A percentile compares a stretch with the other conserved stretches of the same genome.
Conservation (phyloP, 2,888 invertebrate genomes). For the Leptopilina drosophilae region DNA sequence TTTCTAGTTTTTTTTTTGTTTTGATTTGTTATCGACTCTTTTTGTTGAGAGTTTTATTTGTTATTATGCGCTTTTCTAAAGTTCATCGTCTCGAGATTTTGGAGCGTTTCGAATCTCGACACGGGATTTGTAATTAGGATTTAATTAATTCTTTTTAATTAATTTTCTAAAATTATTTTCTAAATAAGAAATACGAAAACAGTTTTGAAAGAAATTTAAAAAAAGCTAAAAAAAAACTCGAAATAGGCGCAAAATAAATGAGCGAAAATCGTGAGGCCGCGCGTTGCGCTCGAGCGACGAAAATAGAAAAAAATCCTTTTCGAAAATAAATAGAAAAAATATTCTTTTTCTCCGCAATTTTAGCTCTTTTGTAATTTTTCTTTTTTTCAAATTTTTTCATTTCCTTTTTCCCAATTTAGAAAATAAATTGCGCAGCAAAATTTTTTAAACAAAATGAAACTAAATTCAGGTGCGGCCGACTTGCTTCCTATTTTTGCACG, state of each 20-base stretch:
- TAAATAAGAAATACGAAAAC: too few species aligned
- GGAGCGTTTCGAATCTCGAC: slow-evolving; percentile 10
- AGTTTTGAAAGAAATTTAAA: too few species aligned
- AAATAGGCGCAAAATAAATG: not conserved
- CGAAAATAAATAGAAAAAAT: too few species aligned
- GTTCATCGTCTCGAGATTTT: slow-evolving; percentile 21
- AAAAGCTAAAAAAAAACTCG: not conserved
- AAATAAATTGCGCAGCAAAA: too few species aligned
- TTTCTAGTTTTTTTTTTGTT: slow-evolving; percentile 22
- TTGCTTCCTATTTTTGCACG: slow-evolving; percentile 27
- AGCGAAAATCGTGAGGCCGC: not conserved
- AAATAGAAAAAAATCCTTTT: too few species aligned
- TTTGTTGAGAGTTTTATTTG: slow-evolving; percentile 10
- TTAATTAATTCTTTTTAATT: too few species aligned
- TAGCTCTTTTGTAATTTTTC: too few species aligned
- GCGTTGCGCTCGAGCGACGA: not conserved
- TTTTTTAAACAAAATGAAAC: slow-evolving; percentile 18
- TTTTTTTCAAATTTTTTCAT: too few species aligned
- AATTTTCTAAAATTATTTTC: too few species aligned
- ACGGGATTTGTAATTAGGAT: slow-evolving; percentile 10
- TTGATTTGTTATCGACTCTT: slow-evolving; percentile 27
- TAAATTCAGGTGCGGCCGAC: slow-evolving; percentile 4
- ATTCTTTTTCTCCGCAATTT: too few species aligned
- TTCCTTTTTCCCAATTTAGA: too few species aligned
- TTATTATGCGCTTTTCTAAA: slow-evolving; percentile 17